phyloP scores from a whole-genome alignment of 2,113 vertebrate species.

The Pteruthius melanotis region DNA sequence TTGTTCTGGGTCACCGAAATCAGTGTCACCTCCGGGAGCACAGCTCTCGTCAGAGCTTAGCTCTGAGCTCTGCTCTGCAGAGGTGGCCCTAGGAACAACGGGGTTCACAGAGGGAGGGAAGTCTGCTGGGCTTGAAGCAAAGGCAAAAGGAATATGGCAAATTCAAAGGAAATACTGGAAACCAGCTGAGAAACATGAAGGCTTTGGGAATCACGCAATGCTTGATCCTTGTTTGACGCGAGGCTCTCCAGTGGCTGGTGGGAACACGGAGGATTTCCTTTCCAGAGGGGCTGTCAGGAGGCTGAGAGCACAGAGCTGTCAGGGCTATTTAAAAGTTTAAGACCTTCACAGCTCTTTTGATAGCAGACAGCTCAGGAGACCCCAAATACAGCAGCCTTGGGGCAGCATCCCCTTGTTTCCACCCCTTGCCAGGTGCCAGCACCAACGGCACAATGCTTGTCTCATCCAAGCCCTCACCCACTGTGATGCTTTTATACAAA shows the following conservation, averaged over 20 bases:
- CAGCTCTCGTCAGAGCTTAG: background rate
- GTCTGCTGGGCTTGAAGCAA: background rate
- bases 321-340: background rate
- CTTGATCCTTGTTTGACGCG: background rate
- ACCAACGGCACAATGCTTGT: background rate
- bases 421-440: background rate
- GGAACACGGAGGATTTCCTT: background rate
- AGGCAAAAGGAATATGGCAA: background rate
- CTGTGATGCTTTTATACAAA: background rate
- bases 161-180: background rate
- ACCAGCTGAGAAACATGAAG: background rate
- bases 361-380: background rate
- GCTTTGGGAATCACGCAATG: background rate
- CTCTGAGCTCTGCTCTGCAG: background rate
- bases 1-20: background rate
- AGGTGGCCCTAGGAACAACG: background rate
- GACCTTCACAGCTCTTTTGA: background rate
- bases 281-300: background rate
- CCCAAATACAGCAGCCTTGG: background rate
- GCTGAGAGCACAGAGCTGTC: background rate
- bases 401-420: background rate
- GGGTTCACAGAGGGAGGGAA: background rate
- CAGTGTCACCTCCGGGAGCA: background rate
- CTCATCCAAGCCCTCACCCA: background rate
- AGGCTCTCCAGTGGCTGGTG: background rate